phyloP scores from a whole-genome alignment of 2,113 vertebrate species.

The Ammospiza nelsoni region DNA sequence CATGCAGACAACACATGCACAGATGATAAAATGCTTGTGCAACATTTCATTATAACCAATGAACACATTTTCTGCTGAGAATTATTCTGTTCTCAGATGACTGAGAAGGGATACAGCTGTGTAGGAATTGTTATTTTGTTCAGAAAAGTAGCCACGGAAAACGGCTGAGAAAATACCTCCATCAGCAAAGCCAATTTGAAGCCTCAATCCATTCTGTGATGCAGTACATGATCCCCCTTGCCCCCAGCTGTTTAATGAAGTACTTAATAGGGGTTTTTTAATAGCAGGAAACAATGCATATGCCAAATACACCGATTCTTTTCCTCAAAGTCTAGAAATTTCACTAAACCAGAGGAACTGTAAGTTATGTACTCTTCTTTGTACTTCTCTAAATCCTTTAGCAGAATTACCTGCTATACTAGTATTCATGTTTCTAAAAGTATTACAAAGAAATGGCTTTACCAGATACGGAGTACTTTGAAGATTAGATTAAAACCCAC shows the following conservation, averaged over 20 bases:
- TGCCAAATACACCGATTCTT: neutral
- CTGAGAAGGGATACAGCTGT: neutral
- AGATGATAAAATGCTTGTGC: neutral
- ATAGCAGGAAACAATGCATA: neutral
- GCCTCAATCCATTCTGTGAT: neutral
- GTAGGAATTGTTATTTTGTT: neutral
- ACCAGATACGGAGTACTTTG: neutral
- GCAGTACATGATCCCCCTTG: rapidly evolving
- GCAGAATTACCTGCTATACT: neutral
- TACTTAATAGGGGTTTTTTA: neutral
- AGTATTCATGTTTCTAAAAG: neutral
- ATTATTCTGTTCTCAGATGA: neutral
- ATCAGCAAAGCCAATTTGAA: neutral
- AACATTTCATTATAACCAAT: neutral
- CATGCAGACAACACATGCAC: neutral
- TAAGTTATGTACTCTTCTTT: neutral
- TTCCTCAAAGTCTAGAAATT: neutral
- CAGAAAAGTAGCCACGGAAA: neutral
- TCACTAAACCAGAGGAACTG: neutral
- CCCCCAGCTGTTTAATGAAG: neutral
- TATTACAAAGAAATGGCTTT: neutral
- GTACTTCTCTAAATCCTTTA: neutral
- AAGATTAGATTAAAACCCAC: neutral
- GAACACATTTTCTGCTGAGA: neutral
- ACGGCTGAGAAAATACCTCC: neutral